Percentiles rank a stretch among this genome's conserved stretches.
phyloP scores from a whole-genome alignment of 2,797 vertebrate species.

The Amblyraja radiata region DNA sequence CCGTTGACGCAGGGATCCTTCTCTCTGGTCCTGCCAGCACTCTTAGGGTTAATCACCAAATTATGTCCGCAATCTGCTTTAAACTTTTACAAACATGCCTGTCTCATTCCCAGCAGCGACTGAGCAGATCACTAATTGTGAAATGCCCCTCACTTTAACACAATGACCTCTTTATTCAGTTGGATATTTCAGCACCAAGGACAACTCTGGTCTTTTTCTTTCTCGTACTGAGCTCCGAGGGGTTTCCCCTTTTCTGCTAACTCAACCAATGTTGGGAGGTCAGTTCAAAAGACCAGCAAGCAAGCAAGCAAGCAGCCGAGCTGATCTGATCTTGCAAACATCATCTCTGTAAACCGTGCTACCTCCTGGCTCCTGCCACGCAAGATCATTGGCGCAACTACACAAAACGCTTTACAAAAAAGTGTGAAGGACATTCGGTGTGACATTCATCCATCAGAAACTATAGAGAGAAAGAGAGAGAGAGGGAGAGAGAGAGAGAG shows the following conservation, averaged over 20 bases:
- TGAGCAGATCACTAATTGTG: neutral
- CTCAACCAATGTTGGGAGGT: neutral
- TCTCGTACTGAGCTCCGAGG: neutral
- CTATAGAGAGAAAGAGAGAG: no score
- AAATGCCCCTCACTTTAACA: neutral
- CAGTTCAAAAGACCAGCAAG: neutral
- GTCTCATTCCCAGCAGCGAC: neutral
- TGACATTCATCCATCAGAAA: no score
- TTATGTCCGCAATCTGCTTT: neutral
- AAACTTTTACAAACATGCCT: neutral
- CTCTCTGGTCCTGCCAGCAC: neutral
- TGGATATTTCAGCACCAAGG: slow-evolving; percentile 34
- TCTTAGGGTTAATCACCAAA: neutral
- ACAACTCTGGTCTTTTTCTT: neutral
- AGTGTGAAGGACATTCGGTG: neutral
- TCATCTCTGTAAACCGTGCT: neutral
- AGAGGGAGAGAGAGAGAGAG: no score
- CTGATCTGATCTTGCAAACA: neutral
- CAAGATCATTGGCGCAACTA: neutral
- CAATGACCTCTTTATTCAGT: neutral
- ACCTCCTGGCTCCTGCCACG: neutral
- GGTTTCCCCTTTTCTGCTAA: neutral
- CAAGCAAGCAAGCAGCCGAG: no score
- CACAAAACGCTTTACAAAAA: neutral
- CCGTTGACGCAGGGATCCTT: neutral